Evolutionary conservation across 2,888 invertebrate species (phyloP).

Genomic region (Tenodera sinensis): DNA sequence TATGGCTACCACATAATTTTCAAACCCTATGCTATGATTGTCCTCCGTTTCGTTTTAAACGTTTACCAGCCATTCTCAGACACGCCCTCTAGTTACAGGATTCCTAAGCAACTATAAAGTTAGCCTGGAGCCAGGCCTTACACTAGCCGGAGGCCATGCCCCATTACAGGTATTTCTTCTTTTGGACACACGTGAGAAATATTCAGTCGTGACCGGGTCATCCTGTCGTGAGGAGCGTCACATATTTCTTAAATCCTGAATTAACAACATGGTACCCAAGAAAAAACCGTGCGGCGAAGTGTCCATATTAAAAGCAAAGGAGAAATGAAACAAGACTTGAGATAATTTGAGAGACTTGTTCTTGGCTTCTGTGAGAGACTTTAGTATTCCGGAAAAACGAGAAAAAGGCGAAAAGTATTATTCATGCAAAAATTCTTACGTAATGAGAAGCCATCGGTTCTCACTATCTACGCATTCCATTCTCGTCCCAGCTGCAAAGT

Average conservation of each 20-base stretch:
- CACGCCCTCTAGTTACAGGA: not conserved
- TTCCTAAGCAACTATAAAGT: not conserved
- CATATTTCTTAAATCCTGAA: constrained; percentile 13
- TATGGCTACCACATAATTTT: too few relatives aligned
- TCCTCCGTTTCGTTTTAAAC: not conserved
- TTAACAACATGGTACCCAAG: not conserved
- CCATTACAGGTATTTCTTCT: not conserved
- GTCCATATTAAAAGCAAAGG: not conserved
- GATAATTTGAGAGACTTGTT: not conserved
- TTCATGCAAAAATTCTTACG: not conserved
- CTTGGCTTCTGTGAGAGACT: not conserved
- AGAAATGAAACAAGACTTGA: not conserved
- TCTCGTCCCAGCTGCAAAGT: not conserved
- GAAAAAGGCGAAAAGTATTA: not conserved
- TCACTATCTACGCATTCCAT: not conserved
- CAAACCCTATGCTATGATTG: not conserved
- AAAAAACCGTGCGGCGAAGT: not conserved
- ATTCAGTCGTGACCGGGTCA: constrained; percentile 14
- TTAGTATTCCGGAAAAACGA: not conserved
- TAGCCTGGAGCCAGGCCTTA: not conserved
- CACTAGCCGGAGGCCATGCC: not conserved
- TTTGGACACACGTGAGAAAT: constrained; percentile 8
- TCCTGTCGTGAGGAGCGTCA: constrained; percentile 2
- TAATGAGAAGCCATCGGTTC: not conserved
- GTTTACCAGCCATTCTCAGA: not conserved